phyloP scores from a whole-genome alignment of 2,797 vertebrate genomes.

The Orientallactaga sibirica region DNA sequence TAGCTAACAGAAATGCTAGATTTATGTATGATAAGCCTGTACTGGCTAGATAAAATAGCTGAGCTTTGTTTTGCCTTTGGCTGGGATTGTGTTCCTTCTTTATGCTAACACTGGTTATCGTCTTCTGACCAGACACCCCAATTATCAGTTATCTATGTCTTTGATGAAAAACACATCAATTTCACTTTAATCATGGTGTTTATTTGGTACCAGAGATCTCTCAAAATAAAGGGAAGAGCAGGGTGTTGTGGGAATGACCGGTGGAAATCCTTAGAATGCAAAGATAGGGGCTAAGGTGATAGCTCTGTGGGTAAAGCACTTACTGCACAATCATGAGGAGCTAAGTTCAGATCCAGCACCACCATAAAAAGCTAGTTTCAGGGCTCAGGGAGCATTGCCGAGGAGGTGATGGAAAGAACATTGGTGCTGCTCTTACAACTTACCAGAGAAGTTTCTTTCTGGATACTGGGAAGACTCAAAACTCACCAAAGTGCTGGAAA shows the following conservation, averaged over 20 bases:
- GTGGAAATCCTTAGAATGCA: background rate
- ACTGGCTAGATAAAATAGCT: slow-evolving; percentile 3
- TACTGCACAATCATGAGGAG: too few species aligned
- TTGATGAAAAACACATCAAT: background rate
- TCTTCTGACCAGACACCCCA: slow-evolving; percentile 24
- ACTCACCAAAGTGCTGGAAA: too few species aligned
- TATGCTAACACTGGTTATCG: background rate
- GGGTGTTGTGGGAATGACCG: background rate
- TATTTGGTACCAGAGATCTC: slow-evolving; percentile 22
- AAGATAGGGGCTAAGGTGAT: background rate
- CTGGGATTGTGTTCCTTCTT: slow-evolving; percentile 49
- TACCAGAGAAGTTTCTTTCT: too few species aligned
- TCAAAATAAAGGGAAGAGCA: background rate
- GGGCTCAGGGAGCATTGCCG: too few species aligned
- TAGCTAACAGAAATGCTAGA: background rate
- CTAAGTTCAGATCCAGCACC: too few species aligned
- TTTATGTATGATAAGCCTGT: slow-evolving; percentile 9
- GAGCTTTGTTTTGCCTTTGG: slow-evolving; percentile 34
- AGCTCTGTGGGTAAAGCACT: too few species aligned
- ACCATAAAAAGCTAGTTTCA: too few species aligned
- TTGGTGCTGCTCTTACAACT: too few species aligned
- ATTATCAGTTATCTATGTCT: background rate
- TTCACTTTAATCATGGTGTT: slow-evolving; percentile 58
- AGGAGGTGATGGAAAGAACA: too few species aligned
- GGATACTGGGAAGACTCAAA: too few species aligned